A percentile compares a stretch with the other conserved stretches of the same genome.
Conservation (phyloP, 2,888 invertebrate species). For the Campoletis raptor region DNA sequence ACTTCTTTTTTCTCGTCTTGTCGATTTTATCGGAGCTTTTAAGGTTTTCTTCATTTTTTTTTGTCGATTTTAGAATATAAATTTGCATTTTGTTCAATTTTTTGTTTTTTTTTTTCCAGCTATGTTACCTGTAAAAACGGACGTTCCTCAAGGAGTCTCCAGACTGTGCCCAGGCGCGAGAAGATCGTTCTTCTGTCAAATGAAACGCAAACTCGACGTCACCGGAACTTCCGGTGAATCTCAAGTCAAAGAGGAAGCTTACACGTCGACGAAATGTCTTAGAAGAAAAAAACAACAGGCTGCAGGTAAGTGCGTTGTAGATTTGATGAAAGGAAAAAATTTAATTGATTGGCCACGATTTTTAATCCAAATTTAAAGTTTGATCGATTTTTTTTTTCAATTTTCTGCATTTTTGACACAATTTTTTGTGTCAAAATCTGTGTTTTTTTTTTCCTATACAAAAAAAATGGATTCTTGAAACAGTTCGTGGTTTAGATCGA, state of each 20-base stretch:
- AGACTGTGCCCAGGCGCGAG: conserved; percentile 95
- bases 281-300: conserved; percentile 89
- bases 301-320: conserved; percentile 83
- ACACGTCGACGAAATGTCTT: conserved; percentile 87
- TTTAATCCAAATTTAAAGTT: background rate
- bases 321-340: background rate
- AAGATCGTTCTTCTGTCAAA: conserved; percentile 96
- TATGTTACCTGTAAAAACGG: conserved; percentile 96
- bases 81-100: too few relatives aligned
- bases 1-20: background rate
- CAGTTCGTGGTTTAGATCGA: background rate
- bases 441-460: background rate
- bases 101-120: conserved; percentile 86
- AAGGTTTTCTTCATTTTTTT: too few relatives aligned
- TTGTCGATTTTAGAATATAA: too few relatives aligned
- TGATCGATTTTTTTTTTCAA: background rate
- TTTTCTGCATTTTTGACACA: background rate
- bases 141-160: conserved; percentile 91
- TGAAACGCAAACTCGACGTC: conserved; percentile 90
- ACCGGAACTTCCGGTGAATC: conserved; percentile 78
- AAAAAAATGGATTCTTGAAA: too few relatives aligned
- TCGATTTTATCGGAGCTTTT: background rate
- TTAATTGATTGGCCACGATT: background rate
- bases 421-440: background rate
- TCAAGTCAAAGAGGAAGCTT: conserved; percentile 91